Evolutionary conservation across 2,888 invertebrate species (phyloP).

Genomic region (Sinhomidia bicolor): DNA sequence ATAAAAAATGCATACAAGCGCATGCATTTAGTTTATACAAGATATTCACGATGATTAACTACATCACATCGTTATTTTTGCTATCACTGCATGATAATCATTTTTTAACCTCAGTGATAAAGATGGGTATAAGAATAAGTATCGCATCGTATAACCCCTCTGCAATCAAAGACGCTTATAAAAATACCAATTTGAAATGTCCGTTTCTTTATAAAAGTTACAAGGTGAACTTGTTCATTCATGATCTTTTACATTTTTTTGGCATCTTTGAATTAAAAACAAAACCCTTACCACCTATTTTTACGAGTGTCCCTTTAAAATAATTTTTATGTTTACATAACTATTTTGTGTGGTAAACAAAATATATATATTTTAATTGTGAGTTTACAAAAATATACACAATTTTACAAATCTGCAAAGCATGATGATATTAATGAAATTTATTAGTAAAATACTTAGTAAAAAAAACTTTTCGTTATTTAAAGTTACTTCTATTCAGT

Average conservation of each 20-base stretch:
- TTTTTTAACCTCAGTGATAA: too few species aligned
- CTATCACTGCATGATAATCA: too few species aligned
- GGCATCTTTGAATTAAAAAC: neutral
- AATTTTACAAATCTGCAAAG: neutral
- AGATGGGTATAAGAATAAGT: too few species aligned
- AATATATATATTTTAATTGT: neutral
- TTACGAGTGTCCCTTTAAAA: neutral
- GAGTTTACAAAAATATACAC: neutral
- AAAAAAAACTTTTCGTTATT: too few species aligned
- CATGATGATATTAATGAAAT: neutral
- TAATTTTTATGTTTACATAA: neutral
- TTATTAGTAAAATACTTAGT: neutral
- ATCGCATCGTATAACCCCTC: neutral
- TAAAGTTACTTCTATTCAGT: conserved; percentile 31
- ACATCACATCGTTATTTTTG: too few species aligned
- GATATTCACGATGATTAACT: too few species aligned
- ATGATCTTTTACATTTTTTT: neutral
- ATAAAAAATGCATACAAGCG: too few species aligned
- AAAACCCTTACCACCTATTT: neutral
- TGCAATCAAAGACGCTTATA: neutral
- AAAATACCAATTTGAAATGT: neutral
- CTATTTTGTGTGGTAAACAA: neutral
- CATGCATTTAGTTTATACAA: too few species aligned
- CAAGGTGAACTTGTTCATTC: neutral
- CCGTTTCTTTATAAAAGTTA: neutral